Evolutionary conservation across 1,140 invertebrate genomes (phyloP), one percentile per base, ranked within the genome.

Genomic region (Geopemphigus sp.): DNA sequence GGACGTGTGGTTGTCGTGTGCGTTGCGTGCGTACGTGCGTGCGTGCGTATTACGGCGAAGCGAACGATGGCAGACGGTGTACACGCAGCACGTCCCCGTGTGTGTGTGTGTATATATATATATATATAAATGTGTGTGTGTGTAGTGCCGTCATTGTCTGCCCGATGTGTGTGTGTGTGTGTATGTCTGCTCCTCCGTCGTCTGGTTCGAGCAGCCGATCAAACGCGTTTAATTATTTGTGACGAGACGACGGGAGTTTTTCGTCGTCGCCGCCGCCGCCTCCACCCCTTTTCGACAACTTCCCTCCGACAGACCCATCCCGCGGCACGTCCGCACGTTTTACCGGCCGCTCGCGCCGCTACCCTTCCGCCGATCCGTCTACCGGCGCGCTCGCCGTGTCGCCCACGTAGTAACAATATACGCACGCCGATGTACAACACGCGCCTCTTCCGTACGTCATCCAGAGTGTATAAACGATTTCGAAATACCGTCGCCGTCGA

Each of bases 171-270:
- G 45, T 39, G 66, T 24, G 64, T 24, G 39, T 8, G 66, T 26
- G 59, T 61, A 24, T 15, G 68, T 32, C 10, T 14, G 14, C 66
- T n/a, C 26, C 39, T 50, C 39, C 45, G 24, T 45, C 45, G 73
- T 74, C 72, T 74, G 53, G 72, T 76, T 76, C 47, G 66, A 70
- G 66, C 45, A 59, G 56, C 73, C 73, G 73, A 76, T 76, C 73
- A 76, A 59, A 76, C 73, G 73, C 73, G 73, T 76, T 76, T 76
- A 76, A 76, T 76, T 76, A 76, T 76, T 76, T 76, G 73, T 76
- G 73, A 76, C 73, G 73, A 76, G 73, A 56, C 73, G 26, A 19
- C n/a, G 32, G 54, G 32, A 22, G 29, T 76, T 76, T 57, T 57
- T 76, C 32, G 53, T 76, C 19, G 53, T 61, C n/a, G 66, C 15